phyloP scores from a whole-genome alignment of 1,140 invertebrate species.

The Heliconius nattereri region DNA sequence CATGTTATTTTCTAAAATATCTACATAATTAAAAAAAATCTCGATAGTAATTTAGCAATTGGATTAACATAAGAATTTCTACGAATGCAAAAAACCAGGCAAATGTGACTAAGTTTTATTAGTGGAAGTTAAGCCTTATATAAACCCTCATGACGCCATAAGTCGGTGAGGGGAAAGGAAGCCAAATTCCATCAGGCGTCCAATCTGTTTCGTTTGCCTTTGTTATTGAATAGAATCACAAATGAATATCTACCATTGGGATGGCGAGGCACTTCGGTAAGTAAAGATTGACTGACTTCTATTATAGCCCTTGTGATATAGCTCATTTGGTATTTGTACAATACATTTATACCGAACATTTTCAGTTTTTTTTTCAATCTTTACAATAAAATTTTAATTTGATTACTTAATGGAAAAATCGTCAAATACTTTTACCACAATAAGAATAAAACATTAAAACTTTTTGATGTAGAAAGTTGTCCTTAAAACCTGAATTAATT shows the following conservation, averaged over 20 bases:
- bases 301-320: too few species aligned
- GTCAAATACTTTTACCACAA: too few species aligned
- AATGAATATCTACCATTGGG: constrained; percentile 15
- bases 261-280: background rate
- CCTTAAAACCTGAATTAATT: too few species aligned
- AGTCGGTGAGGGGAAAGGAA: background rate
- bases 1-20: background rate
- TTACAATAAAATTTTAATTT: background rate
- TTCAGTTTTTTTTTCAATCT: background rate
- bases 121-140: background rate
- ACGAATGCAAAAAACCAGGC: background rate
- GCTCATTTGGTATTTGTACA: background rate
- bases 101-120: background rate
- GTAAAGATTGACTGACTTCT: background rate
- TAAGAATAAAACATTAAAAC: too few species aligned
- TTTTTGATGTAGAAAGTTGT: too few species aligned
- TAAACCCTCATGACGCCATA: background rate
- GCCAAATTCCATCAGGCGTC: constrained; percentile 24
- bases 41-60: background rate
- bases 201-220: constrained; percentile 29
- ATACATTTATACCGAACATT: too few species aligned
- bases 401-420: background rate
- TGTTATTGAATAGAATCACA: constrained; percentile 16
- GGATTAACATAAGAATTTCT: background rate
- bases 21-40: background rate